These are phyloP conservation scores for Sarcophaga bullata DNA, from an alignment of 1,140 invertebrate species.

Conservation along the genomic window DNA sequence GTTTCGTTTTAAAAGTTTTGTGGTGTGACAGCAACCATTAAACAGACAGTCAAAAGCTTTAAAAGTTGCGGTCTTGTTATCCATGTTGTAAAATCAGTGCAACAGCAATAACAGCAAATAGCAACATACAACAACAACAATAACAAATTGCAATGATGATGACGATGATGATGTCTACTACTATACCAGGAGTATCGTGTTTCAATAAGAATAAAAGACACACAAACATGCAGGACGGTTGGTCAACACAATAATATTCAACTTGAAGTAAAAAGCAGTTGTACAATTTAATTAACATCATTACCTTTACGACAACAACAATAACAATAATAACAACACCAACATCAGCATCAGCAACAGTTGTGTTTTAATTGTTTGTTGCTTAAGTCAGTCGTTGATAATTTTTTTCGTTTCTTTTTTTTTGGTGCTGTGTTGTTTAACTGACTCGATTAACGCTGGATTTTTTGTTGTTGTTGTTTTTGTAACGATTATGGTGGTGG, in stretches of 20 bases:
- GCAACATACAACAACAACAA: constrained; percentile 8
- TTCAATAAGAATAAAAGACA: constrained; percentile 1
- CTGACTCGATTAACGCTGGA: background rate
- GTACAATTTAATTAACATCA: constrained; percentile 41
- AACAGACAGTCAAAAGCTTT: background rate
- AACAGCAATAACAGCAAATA: constrained; percentile 21
- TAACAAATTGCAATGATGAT: background rate
- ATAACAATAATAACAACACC: background rate
- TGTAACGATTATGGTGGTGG: background rate
- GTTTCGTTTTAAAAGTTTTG: background rate
- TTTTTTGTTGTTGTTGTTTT: constrained; percentile 12
- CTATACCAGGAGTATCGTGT: constrained; percentile 21
- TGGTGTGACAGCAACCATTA: constrained; percentile 37
- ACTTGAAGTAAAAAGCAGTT: background rate
- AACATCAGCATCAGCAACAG: background rate
- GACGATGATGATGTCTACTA: background rate
- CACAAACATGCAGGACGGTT: background rate
- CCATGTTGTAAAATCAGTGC: constrained; percentile 34
- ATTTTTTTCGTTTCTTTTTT: background rate
- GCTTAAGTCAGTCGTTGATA: constrained; percentile 10
- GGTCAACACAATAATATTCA: background rate
- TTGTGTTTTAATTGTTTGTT: constrained; percentile 27
- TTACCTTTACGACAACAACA: constrained; percentile 30
- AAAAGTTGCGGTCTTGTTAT: constrained; percentile 35
- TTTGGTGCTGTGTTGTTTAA: background rate